These are phyloP conservation scores for Machimus atricapillus DNA, from an alignment of 2,888 invertebrate genomes.

Conservation along the genomic window DNA sequence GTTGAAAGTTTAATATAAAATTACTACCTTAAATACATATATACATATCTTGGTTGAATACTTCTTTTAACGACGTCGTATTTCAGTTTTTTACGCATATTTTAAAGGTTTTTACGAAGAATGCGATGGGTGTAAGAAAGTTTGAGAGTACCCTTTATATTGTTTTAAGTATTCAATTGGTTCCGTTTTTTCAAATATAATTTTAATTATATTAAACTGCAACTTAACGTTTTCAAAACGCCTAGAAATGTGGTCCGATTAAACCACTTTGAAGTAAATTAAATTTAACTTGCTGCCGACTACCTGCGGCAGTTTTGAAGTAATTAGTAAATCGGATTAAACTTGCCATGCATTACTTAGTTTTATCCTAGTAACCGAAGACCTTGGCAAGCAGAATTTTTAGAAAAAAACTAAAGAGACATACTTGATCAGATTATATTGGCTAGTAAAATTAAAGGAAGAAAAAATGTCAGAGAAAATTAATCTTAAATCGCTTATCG, in stretches of 20 bases:
- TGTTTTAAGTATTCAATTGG: no score
- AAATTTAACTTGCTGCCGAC: background rate
- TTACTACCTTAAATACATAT: background rate
- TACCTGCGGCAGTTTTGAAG: background rate
- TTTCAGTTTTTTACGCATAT: background rate
- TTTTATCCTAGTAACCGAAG: background rate
- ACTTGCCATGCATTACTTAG: background rate
- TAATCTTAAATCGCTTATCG: constrained; percentile 3
- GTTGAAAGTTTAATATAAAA: no score
- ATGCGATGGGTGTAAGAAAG: no score
- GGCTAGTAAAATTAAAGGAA: background rate
- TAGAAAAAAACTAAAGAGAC: background rate
- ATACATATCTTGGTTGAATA: background rate
- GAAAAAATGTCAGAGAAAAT: background rate
- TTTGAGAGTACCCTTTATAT: no score
- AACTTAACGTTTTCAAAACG: background rate
- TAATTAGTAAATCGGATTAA: background rate
- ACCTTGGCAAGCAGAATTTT: background rate
- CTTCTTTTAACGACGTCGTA: background rate
- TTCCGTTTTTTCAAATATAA: no score
- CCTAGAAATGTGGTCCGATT: background rate
- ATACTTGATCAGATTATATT: background rate
- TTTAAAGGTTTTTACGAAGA: no score
- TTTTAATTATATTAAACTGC: background rate
- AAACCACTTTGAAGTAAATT: background rate